Conservation (phyloP, 2,113 vertebrate genomes). For the Oncorhynchus masou region DNA sequence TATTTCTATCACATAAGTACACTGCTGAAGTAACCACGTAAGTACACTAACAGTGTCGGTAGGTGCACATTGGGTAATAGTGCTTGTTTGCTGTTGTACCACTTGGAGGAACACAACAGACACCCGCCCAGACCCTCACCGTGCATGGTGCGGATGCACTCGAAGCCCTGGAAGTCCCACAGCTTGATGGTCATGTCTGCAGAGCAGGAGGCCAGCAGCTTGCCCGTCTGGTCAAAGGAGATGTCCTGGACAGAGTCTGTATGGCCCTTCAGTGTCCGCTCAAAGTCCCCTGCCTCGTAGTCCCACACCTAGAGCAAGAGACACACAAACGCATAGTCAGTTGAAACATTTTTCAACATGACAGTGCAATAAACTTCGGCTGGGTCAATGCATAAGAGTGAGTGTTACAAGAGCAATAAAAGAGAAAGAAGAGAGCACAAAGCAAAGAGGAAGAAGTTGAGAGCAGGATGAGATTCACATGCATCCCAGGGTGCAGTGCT, state of each 20-base stretch:
- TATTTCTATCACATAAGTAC: too few species aligned
- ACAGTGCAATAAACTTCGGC: not conserved
- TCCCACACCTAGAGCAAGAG: slow-evolving; percentile 87
- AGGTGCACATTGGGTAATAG: too few species aligned
- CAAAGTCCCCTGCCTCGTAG: slow-evolving; percentile 98
- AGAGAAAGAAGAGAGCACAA: too few species aligned
- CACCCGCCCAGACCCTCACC: not conserved
- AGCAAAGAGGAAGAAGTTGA: not conserved
- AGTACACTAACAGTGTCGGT: too few species aligned
- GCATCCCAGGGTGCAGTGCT: slow-evolving; percentile 39
- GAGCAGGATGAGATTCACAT: slow-evolving; percentile 2
- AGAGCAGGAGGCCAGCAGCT: slow-evolving; percentile 97
- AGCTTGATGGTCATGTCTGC: slow-evolving; percentile 99
- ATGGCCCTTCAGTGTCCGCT: slow-evolving; percentile 97
- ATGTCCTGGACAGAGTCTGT: slow-evolving; percentile 99
- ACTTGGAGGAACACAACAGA: too few species aligned
- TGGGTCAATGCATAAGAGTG: not conserved
- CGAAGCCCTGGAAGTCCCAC: slow-evolving; percentile 99
- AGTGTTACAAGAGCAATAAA: not conserved
- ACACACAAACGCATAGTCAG: not conserved
- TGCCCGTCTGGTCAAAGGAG: slow-evolving; percentile 97
- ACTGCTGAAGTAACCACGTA: too few species aligned
- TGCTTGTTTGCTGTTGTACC: too few species aligned
- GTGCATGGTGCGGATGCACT: slow-evolving; percentile 99
- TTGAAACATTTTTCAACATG: not conserved